These are phyloP conservation scores for Neoitamus cyanurus DNA, from an alignment of 2,888 invertebrate species.

Conservation along the genomic window DNA sequence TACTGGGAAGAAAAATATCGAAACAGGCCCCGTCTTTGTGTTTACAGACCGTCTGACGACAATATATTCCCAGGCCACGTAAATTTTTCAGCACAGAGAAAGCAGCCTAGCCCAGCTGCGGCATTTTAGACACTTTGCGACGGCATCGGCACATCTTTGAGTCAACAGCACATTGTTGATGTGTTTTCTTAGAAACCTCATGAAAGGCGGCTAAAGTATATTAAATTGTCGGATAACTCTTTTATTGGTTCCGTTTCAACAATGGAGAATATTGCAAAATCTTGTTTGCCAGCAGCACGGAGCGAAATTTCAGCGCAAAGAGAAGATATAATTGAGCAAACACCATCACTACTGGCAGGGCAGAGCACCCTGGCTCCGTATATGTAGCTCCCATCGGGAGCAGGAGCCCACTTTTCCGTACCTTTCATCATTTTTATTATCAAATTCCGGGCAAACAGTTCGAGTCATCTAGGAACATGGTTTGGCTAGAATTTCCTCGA, in stretches of 20 bases:
- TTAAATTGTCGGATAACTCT: conserved; percentile 54
- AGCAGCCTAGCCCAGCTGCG: background rate
- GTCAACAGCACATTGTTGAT: conserved; percentile 42
- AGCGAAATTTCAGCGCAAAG: conserved; percentile 45
- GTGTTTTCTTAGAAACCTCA: conserved; percentile 51
- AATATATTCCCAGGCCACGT: background rate
- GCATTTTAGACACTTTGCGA: conserved; percentile 14
- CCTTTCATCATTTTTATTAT: conserved; percentile 44
- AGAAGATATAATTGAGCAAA: conserved; percentile 47
- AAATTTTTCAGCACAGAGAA: background rate
- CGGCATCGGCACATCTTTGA: conserved; percentile 26
- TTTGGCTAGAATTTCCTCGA: background rate
- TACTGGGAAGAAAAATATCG: background rate
- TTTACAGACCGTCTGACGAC: background rate
- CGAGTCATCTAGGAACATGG: background rate
- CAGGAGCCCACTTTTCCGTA: conserved; percentile 1
- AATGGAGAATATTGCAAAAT: conserved; percentile 53
- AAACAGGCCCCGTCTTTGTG: background rate
- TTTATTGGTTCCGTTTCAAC: conserved; percentile 54
- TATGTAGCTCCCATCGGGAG: background rate
- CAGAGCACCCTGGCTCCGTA: background rate
- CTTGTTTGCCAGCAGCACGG: conserved; percentile 50
- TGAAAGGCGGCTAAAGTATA: conserved; percentile 50
- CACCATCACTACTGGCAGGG: conserved; percentile 30
- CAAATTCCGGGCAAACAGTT: conserved; percentile 34